Percentiles rank a stretch among this genome's conserved stretches.
These are phyloP conservation scores for Dicrurus megarhynchus DNA, from an alignment of 2,113 vertebrate genomes.

Conservation along the genomic window DNA sequence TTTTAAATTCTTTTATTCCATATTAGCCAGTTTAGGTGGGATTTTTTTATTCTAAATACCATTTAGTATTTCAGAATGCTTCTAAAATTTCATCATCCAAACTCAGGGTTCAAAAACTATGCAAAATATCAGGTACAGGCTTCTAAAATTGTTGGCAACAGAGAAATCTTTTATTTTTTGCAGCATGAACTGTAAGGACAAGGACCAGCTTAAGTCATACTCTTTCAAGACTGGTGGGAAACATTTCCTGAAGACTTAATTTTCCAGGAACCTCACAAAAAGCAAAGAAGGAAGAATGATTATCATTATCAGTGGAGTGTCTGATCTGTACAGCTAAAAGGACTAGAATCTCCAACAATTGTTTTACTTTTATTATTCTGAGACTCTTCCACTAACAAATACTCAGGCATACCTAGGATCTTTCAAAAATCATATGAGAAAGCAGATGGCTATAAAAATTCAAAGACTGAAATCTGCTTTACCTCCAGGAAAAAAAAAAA, in stretches of 20 bases:
- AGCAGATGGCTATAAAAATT: constrained; percentile 63
- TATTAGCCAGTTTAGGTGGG: not conserved
- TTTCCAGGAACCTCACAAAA: not conserved
- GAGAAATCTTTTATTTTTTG: not conserved
- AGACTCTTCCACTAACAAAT: not conserved
- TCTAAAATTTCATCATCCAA: not conserved
- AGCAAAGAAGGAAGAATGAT: not conserved
- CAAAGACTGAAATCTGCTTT: constrained; percentile 52
- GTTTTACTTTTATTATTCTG: not conserved
- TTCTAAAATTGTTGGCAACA: not conserved
- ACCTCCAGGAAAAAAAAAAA: not conserved
- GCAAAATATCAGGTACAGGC: not conserved
- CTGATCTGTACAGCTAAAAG: not conserved
- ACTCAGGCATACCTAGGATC: not conserved
- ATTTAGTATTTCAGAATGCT: not conserved
- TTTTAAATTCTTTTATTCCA: not conserved
- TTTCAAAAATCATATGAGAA: constrained; percentile 11
- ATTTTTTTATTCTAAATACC: not conserved
- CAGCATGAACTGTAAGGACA: not conserved
- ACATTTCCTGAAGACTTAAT: constrained; percentile 5
- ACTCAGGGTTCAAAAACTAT: not conserved
- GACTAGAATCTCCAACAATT: not conserved
- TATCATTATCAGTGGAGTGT: not conserved
- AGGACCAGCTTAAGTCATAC: not conserved
- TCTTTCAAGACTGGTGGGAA: not conserved